Evolutionary conservation across 2,888 invertebrate genomes (phyloP), one percentile per base, ranked within the genome.

Genomic region (Tetragonisca angustula): DNA sequence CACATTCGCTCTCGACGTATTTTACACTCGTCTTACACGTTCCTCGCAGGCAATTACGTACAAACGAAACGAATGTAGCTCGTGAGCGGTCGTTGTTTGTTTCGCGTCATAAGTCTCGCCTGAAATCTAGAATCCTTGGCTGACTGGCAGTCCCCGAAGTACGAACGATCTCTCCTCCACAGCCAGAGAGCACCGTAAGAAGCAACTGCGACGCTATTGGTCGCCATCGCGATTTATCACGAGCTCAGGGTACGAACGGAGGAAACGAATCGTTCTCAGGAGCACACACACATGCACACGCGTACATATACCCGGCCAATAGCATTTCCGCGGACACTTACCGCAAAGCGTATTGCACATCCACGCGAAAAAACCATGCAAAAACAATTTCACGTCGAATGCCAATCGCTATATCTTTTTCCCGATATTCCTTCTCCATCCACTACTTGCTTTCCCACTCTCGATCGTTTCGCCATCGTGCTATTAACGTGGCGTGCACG

Each of bases 191-290:
- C 32, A 84, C 84, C 69, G 85, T 72, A 86, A 89, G 89, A 90
- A 90, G 84, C 56, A 78, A 15, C 76, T 43, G 21, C 36, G 61
- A 54, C 72, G 76, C 88, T 87, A 90, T 90, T 91, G 89, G 88
- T 82, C 88, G 79, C 89, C 89, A 87, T 89, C 85, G 87, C 91
- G 91, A 93, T 93, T 93, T 93, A 93, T 93, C 92, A 91, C 91
- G 82, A 76, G 79, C 76, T 24, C 59, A 80, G 62, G 77, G 86
- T 81, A 88, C 90, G 90, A 89, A 74, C 84, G 81, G 32, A 5
- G 84, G 85, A 92, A 92, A 93, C 92, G 92, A 92, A 93, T 93
- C 91, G 92, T 91, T 91, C 92, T 90, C 90, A 81, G 76, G 90
- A 89, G 86, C 84, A 85, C 85, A 43, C 11, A 43, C 43, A 43